A percentile compares a stretch with the other conserved stretches of the same genome.
phyloP scores from a whole-genome alignment of 2,797 vertebrate genomes.

The Helostoma temminkii region DNA sequence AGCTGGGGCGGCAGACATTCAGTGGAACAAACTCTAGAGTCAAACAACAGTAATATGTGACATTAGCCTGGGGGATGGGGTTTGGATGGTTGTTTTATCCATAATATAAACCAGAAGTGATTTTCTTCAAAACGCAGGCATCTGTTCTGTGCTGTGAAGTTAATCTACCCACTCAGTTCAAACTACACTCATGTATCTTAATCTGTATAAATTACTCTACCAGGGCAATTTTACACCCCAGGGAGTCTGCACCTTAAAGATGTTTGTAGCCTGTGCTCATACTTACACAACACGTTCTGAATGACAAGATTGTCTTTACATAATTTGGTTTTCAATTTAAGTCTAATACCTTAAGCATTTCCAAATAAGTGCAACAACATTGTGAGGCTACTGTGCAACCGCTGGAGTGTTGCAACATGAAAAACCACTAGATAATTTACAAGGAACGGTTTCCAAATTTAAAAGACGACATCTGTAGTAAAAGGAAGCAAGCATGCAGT shows the following conservation, averaged over 20 bases:
- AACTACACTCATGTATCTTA: background rate
- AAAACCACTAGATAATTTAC: conserved; percentile 22
- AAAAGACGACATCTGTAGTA: conserved; percentile 5
- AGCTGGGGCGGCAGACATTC: background rate
- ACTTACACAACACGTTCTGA: background rate
- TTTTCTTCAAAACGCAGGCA: conserved; percentile 1
- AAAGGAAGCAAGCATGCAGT: conserved; percentile 32
- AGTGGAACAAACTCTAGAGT: background rate
- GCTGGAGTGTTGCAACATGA: conserved; percentile 19
- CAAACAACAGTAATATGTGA: background rate
- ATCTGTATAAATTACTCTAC: background rate
- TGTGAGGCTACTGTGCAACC: conserved; percentile 15
- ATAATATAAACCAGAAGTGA: background rate
- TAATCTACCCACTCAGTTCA: background rate
- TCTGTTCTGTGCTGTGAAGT: conserved; percentile 4
- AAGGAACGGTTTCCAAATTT: conserved; percentile 38
- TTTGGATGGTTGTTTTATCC: background rate
- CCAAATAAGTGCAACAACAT: background rate
- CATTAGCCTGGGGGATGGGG: background rate
- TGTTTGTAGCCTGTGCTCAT: background rate
- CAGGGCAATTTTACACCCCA: no score
- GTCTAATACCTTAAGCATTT: background rate
- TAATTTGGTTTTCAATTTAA: background rate
- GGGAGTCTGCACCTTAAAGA: background rate
- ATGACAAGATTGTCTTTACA: background rate